phyloP scores from a whole-genome alignment of 2,113 vertebrate genomes.

The Alaudala cheleensis region DNA sequence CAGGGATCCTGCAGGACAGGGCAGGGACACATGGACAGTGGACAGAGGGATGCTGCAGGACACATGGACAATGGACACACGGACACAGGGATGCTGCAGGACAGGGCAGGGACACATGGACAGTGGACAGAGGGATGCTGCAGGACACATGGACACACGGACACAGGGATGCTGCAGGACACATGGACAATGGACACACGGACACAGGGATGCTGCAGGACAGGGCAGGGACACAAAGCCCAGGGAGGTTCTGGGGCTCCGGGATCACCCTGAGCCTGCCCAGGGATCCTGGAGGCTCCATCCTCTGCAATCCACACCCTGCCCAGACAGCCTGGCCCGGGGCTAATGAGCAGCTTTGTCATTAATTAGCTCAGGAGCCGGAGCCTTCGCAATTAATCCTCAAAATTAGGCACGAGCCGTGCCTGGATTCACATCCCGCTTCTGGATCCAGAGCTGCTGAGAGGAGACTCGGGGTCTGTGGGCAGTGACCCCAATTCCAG shows the following conservation, averaged over 20 bases:
- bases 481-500: accelerated
- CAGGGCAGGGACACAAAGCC: not conserved
- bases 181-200: no score
- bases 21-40: not conserved
- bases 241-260: accelerated
- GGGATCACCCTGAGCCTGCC: not conserved
- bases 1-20: not conserved
- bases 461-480: accelerated
- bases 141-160: not conserved
- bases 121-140: no score
- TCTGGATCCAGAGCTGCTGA: accelerated
- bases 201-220: not conserved
- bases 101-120: not conserved
- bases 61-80: not conserved
- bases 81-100: not conserved
- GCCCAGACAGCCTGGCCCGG: not conserved
- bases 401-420: not conserved
- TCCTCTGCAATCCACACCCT: slow-evolving; percentile 14
- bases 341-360: slow-evolving; percentile 42
- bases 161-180: not conserved
- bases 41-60: not conserved
- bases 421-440: not conserved
- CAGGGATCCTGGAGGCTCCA: not conserved
- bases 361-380: slow-evolving; percentile 33
- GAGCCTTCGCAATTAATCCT: not conserved